Base-by-base conservation (phyloP, 1,140 invertebrate genomes). In the Drosophila chauvacae region DNA sequence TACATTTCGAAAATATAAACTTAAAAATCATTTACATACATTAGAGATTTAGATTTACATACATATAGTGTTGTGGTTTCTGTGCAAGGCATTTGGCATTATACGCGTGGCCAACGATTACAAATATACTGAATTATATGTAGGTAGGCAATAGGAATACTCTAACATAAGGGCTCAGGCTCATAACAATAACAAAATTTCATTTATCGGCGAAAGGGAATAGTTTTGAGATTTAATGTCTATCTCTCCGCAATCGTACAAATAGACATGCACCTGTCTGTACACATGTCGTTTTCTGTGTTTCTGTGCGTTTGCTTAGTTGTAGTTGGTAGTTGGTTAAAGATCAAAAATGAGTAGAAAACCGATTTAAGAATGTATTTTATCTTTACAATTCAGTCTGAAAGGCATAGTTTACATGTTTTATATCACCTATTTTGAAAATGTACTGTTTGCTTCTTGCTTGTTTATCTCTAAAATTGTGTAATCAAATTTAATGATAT, bases 391-490 rank as follows among this genome's bases (percentile, higher is more conserved):
- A 90, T 90, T 90, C 85, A 90, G 85, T 90, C 85, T 90, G 85
- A 90, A 90, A 90, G 85, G 85, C 85, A 90, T 90, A 90, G 78
- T 90, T 90, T 90, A 90, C 85, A 90, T 79, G 81, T 85, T 90
- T 85, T 63, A 85, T 88, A 90, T 90, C 85, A 90, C 85, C 85
- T 85, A 85, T 90, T 85, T 90, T 90, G 66, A 88, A 88, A 88
- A 88, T 88, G 83, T 81, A 90, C 65, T 90, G 69, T 76, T 77
- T 77, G 37, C 72, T 33, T 53, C 50, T 30, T 53, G 48, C 60
- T 81, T 68, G 59, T 63, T 68, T 83, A 77, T 69, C 59, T 80
- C 75, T 87, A 68, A 77, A 80, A 71, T 78, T 77, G 77, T 77
- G 59, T 75, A 61, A 81, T 68, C 69, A 82, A 79, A 58, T 77